These are phyloP conservation scores for Pica pica DNA, from an alignment of 2,113 vertebrate genomes.

Conservation along the genomic window DNA sequence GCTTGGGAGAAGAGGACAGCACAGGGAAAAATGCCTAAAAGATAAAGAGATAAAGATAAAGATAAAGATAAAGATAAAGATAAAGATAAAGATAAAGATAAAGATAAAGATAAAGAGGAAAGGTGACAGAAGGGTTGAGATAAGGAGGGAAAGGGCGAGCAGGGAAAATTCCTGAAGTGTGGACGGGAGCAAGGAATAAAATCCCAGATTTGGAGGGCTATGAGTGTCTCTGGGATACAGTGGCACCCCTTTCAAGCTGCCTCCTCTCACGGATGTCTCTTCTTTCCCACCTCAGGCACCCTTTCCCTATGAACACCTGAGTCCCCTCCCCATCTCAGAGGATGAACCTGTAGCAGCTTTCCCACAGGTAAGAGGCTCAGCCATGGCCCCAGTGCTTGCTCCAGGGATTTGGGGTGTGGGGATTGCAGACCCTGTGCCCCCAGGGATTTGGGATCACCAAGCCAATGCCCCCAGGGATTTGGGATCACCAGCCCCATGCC, in stretches of 20 bases:
- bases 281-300: background rate
- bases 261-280: background rate
- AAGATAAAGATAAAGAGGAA: background rate
- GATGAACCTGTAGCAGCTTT: background rate
- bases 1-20: background rate
- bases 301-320: background rate
- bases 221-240: background rate
- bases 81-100: background rate
- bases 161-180: background rate
- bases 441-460: background rate
- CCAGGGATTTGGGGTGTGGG: background rate
- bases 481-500: background rate
- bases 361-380: constrained; percentile 30
- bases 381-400: fast-evolving
- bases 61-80: background rate
- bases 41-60: background rate
- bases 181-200: background rate
- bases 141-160: background rate
- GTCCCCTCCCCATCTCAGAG: background rate
- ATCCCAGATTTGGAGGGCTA: background rate
- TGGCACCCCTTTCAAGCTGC: background rate
- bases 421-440: background rate
- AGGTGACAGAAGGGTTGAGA: background rate
- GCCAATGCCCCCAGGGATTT: background rate
- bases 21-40: background rate